These are phyloP conservation scores for Grapholita molesta DNA, from an alignment of 1,140 invertebrate genomes.

Conservation along the genomic window DNA sequence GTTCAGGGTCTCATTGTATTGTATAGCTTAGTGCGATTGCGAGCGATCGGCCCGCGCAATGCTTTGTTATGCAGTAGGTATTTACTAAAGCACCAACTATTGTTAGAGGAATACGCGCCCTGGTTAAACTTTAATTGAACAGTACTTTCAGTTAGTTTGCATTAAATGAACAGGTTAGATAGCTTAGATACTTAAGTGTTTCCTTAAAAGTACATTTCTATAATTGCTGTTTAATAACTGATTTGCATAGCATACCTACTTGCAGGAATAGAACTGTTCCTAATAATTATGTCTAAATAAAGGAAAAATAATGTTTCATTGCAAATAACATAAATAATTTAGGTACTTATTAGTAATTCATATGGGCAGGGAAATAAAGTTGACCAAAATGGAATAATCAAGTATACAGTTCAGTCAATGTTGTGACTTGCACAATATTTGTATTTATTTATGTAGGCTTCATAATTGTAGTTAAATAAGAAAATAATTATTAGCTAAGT, in stretches of 20 bases:
- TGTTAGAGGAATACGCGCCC: constrained; percentile 28
- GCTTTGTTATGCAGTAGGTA: constrained; percentile 29
- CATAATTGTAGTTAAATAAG: background rate
- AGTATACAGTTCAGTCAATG: background rate
- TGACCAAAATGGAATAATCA: background rate
- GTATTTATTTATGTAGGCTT: background rate
- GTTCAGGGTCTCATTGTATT: constrained; percentile 51
- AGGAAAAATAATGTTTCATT: background rate
- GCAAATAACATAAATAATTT: background rate
- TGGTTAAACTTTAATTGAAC: constrained; percentile 10
- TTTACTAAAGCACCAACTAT: constrained; percentile 24
- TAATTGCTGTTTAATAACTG: background rate
- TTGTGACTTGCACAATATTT: background rate
- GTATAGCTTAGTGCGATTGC: constrained; percentile 36
- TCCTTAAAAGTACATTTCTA: background rate
- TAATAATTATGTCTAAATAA: background rate
- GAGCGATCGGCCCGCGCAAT: constrained; percentile 33
- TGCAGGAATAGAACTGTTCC: background rate
- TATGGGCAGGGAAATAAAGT: background rate
- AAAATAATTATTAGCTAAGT: background rate
- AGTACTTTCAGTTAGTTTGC: background rate
- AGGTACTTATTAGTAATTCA: background rate
- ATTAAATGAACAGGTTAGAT: background rate
- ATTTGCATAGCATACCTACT: background rate
- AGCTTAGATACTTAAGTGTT: background rate